Conservation (phyloP, 2,888 invertebrate species). For the Tridacna crocea region DNA sequence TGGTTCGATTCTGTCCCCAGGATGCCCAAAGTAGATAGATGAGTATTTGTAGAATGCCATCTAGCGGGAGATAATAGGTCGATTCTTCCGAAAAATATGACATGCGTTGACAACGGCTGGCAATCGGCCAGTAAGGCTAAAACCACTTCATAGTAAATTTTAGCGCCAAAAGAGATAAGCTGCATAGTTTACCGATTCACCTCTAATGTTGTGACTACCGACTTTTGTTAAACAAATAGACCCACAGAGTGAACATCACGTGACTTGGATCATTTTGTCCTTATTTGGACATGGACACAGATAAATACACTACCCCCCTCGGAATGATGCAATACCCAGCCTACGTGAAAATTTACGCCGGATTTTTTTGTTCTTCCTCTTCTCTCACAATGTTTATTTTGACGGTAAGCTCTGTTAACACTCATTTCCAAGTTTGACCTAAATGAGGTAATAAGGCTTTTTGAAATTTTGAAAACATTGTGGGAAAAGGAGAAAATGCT, state of each 20-base stretch:
- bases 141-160: not conserved
- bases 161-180: not conserved
- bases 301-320: not conserved
- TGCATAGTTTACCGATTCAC: not conserved
- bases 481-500: not conserved
- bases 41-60: no score
- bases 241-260: not conserved
- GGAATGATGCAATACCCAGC: not conserved
- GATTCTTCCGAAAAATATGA: no score
- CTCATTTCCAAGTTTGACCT: no score
- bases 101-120: no score
- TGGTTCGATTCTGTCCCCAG: no score
- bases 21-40: no score
- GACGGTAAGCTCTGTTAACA: not conserved
- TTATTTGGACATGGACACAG: not conserved
- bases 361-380: not conserved
- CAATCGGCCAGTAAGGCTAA: no score
- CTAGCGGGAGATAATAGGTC: no score
- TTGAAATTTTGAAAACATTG: not conserved
- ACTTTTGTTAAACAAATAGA: constrained; percentile 1
- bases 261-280: not conserved
- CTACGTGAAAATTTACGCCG: not conserved
- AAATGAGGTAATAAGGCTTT: no score
- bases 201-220: constrained; percentile 12
- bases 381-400: not conserved